Percentiles rank a stretch among this genome's conserved stretches.
phyloP scores from a whole-genome alignment of 1,140 invertebrate genomes.

The Diploscapter pachys region DNA sequence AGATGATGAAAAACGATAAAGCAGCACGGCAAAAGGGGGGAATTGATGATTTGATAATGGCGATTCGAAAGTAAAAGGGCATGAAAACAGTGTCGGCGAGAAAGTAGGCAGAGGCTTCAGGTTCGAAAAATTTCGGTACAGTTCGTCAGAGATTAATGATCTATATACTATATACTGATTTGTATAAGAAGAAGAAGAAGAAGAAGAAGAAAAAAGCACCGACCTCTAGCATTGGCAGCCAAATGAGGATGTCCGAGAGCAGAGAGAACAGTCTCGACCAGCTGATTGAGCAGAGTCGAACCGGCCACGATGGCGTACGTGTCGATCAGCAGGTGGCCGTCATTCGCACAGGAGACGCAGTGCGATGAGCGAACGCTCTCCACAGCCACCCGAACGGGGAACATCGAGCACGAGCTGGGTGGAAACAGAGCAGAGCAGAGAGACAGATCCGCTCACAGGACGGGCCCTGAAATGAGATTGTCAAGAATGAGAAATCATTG shows the following conservation, averaged over 20 bases:
- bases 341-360: constrained; percentile 37
- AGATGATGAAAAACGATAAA: no score
- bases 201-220: background rate
- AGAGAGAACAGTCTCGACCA: constrained; percentile 37
- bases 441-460: no score
- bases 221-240: constrained; percentile 28
- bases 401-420: constrained; percentile 18
- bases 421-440: no score
- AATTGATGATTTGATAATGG: no score
- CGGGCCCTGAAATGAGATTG: no score
- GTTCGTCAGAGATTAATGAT: background rate
- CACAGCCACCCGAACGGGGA: constrained; percentile 40
- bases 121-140: no score
- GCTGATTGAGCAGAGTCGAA: constrained; percentile 28
- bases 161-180: background rate
- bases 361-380: constrained; percentile 39
- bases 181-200: background rate
- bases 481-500: no score
- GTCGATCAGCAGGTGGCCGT: constrained; percentile 39
- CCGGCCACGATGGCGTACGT: constrained; percentile 42
- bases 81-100: no score
- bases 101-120: no score
- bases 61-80: no score
- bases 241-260: constrained; percentile 31
- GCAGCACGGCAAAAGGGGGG: no score